Conservation (phyloP, 2,888 invertebrate species). For the Melinopterus prodromus region DNA sequence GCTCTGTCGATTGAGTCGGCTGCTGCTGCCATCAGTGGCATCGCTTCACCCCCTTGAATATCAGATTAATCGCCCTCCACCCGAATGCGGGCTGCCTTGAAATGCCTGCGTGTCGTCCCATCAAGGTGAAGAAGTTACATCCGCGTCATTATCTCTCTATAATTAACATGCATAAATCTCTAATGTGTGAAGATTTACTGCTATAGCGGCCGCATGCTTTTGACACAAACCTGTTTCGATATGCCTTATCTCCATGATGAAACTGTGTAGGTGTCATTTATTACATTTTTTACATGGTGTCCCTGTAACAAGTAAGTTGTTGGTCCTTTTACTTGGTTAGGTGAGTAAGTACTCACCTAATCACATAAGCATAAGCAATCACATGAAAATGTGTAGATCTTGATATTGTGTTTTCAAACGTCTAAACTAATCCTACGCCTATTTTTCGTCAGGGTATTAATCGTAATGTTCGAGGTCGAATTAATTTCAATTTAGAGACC, state of each 20-base stretch:
- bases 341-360: too few species aligned
- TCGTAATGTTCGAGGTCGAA: background rate
- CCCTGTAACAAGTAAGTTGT: too few species aligned
- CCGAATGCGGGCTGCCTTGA: background rate
- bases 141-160: background rate
- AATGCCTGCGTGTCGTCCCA: background rate
- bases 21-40: background rate
- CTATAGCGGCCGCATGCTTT: background rate
- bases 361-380: too few species aligned
- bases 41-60: background rate
- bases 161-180: constrained; percentile 4
- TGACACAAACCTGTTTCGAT: background rate
- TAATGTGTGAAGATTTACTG: constrained; percentile 4
- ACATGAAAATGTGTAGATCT: too few species aligned
- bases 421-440: background rate
- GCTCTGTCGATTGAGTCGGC: too few species aligned
- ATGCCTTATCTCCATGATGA: background rate
- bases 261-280: too few species aligned
- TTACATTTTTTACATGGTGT: too few species aligned
- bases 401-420: too few species aligned
- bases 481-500: background rate
- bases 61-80: background rate
- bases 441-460: background rate
- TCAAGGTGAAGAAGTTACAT: constrained; percentile 4
- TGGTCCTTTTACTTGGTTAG: too few species aligned